Evolutionary conservation across 2,888 invertebrate genomes (phyloP), one percentile per base, ranked within the genome.

Genomic region (Eretmocerus hayati): DNA sequence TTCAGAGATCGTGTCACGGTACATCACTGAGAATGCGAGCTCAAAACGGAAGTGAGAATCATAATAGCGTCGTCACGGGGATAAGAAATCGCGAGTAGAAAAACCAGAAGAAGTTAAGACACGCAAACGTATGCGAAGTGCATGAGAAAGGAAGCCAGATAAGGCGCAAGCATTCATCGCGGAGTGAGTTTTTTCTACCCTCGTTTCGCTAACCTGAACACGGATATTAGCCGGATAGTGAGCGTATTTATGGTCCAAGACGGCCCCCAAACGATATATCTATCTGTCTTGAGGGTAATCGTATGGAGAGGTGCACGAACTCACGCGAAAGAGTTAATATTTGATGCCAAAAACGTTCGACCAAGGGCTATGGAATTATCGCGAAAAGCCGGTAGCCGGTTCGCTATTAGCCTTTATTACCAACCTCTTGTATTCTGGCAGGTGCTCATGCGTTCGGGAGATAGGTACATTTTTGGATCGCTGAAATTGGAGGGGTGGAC

Each of bases 351-450:
- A 15, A 6, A 21, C 2, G 15, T n/a, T 26, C 13, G 26, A 19
- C 19, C 26, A 4, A n/a, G 21, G 36, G n/a, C 5, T 8, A 16
- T 15, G 16, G 32, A 33, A 45, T 45, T 41, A 49, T 37, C 36
- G 45, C 37, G 36, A 45, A 49, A 45, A 20, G 43, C 43, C 36
- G 49, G 49, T 49, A 49, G 39, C 42, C 22, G n/a, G 6, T 11
- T 8, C 15, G 20, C 15, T 22, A 36, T 41, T 22, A 40, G 13
- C 26, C 6, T 19, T 16, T 13, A 5, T n/a, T 11, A 2, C 5
- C 11, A 18, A n/a, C 21, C 18, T 11, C 26, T 43, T 43, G 20
- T 9, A 26, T 26, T 26, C 26, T 6, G 47, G 42, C 42, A 48
- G 39, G 48, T 48, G 43, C 18, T 18, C n/a, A n/a, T n/a, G n/a